Evolutionary conservation across 2,113 vertebrate genomes (phyloP).

Genomic region (Austrofundulus limnaeus): DNA sequence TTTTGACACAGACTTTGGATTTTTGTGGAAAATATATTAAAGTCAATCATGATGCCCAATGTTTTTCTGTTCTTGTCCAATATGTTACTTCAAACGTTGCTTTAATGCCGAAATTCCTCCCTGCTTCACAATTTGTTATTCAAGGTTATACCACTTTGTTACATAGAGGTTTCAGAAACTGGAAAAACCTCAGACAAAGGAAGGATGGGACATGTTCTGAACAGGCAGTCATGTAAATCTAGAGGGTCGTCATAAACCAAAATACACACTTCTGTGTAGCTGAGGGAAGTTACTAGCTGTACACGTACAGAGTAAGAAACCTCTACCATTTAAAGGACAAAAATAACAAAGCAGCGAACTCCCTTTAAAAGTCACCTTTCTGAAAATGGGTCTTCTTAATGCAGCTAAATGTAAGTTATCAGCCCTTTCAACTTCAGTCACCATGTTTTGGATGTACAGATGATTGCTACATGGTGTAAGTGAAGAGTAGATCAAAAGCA

Average conservation of each 20-base stretch:
- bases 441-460: constrained; percentile 60
- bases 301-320: constrained; percentile 19
- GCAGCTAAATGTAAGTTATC: constrained; percentile 48
- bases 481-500: constrained; percentile 74
- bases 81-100: too few relatives aligned
- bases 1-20: too few relatives aligned
- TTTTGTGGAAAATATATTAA: too few relatives aligned
- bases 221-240: constrained; percentile 47
- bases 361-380: constrained; percentile 31
- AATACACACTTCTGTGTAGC: constrained; percentile 11
- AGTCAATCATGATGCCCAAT: too few relatives aligned
- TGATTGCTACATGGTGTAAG: constrained; percentile 74
- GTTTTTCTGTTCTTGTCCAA: too few relatives aligned
- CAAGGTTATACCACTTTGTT: too few relatives aligned
- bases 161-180: too few relatives aligned
- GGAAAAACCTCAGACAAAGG: constrained; percentile 38
- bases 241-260: constrained; percentile 41
- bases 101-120: too few relatives aligned
- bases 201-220: constrained; percentile 36
- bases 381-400: constrained; percentile 24
- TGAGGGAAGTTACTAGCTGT: constrained; percentile 10
- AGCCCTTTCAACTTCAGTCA: constrained; percentile 69
- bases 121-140: too few relatives aligned
- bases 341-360: constrained; percentile 31
- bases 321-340: constrained; percentile 32